These are phyloP conservation scores for Eurystomus glaucurus DNA, from an alignment of 2,797 vertebrate genomes.

Conservation along the genomic window DNA sequence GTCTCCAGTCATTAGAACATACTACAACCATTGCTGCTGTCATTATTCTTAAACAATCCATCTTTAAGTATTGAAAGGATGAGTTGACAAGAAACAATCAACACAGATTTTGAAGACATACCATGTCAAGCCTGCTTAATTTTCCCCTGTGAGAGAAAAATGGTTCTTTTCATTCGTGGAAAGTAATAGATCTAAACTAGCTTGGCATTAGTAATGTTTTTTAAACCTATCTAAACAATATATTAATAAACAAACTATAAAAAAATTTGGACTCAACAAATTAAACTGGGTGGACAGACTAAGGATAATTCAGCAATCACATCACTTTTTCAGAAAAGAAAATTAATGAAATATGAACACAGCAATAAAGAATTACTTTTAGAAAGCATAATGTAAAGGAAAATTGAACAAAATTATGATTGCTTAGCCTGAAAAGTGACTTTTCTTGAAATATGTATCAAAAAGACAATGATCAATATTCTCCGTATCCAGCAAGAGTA, in stretches of 20 bases:
- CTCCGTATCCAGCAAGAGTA: background rate
- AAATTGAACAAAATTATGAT: background rate
- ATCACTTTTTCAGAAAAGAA: background rate
- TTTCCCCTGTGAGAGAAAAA: slow-evolving; percentile 19
- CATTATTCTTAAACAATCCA: background rate
- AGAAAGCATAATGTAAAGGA: background rate
- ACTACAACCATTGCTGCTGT: background rate
- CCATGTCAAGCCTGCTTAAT: background rate
- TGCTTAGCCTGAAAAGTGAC: background rate
- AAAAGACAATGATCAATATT: background rate
- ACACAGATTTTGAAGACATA: background rate
- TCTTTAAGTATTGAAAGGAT: background rate
- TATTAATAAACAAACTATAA: background rate
- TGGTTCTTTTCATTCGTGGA: background rate
- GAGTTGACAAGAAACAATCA: slow-evolving; percentile 2
- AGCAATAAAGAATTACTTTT: background rate
- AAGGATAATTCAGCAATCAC: background rate
- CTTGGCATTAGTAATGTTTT: background rate
- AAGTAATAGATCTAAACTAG: slow-evolving; percentile 28
- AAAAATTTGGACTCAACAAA: background rate
- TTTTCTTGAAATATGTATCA: background rate
- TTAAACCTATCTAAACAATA: background rate
- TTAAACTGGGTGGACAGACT: background rate
- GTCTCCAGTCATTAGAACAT: background rate
- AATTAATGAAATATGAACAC: background rate